Base-by-base conservation (phyloP, 2,888 invertebrate genomes). In the Neria commutata region DNA sequence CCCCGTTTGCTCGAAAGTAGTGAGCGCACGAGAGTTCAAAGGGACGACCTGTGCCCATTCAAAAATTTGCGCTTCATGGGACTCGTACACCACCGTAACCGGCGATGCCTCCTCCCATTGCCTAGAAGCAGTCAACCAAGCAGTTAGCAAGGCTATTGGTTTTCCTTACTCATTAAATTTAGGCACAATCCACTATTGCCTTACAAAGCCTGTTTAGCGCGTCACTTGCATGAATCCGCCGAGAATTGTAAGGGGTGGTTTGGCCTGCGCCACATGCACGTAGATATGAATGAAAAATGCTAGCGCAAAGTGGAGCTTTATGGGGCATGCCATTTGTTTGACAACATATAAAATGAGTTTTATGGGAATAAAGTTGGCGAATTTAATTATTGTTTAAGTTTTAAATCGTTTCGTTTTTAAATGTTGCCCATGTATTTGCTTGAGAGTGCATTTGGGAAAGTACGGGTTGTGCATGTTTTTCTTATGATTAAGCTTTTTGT, bases 111-210 rank as follows among this genome's bases (percentile, higher is more conserved):
- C 26, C 52, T 51, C 61, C 66, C 68, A 61, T 55, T 73, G 78
- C 75, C 75, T 66, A 64, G 75, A 77, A 77, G 78, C 77, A 68
- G 66, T 57, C 73, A 67, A 67, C 75, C 77, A 56, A 75, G 78
- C 75, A 64, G 60, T 78, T 63, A 74, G 68, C 77, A 76, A 71
- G 77, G 75, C 71, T 58, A 62, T 63, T 71, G 76, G 74, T 75
- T 77, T 77, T 77, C 78, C 78, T 76, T 77, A 78, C 77, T 78
- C 74, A 71, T 78, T 70, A 67, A 71, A 71, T 77, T 74, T 68
- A 74, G 78, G 77, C 77, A 77, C 77, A 74, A 14, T 63, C 25
- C 25, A 0, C 0, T 0, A 0, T 0, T 0, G 4, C 62, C 4
- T 3, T 4, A 50, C 21, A 16, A 11, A 19, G 4, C 52, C 17